phyloP scores from a whole-genome alignment of 2,888 invertebrate genomes.

The Aphrophora alni region DNA sequence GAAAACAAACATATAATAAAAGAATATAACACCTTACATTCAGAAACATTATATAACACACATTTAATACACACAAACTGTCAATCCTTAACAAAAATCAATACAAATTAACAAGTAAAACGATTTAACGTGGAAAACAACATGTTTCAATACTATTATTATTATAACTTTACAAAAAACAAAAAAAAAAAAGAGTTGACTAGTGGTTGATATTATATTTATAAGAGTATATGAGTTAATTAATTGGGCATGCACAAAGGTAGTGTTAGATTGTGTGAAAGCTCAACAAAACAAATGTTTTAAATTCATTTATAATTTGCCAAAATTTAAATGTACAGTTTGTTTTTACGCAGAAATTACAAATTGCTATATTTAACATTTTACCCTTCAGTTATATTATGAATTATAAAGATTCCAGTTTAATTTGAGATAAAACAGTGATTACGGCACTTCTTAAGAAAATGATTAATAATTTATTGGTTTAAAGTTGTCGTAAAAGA shows the following conservation, averaged over 20 bases:
- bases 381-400: too few species aligned
- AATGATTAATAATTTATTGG: too few species aligned
- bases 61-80: not conserved
- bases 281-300: not conserved
- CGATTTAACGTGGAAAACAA: not conserved
- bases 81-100: not conserved
- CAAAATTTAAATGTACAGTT: not conserved
- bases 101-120: not conserved
- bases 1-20: not conserved
- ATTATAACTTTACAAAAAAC: not conserved
- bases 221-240: not conserved
- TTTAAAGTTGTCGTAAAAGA: too few species aligned
- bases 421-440: too few species aligned
- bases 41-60: not conserved
- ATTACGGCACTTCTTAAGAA: too few species aligned
- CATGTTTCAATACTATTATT: not conserved
- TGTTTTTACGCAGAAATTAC: too few species aligned
- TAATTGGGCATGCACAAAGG: not conserved
- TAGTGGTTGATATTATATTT: conserved; percentile 1
- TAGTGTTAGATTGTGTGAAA: not conserved
- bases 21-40: not conserved
- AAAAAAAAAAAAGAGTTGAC: not conserved
- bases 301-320: not conserved
- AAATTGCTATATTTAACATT: too few species aligned
- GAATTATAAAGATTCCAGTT: not conserved